Evolutionary conservation across 2,888 invertebrate genomes (phyloP), one percentile per base, ranked within the genome.

Genomic region (Dicranocentrus wangi): DNA sequence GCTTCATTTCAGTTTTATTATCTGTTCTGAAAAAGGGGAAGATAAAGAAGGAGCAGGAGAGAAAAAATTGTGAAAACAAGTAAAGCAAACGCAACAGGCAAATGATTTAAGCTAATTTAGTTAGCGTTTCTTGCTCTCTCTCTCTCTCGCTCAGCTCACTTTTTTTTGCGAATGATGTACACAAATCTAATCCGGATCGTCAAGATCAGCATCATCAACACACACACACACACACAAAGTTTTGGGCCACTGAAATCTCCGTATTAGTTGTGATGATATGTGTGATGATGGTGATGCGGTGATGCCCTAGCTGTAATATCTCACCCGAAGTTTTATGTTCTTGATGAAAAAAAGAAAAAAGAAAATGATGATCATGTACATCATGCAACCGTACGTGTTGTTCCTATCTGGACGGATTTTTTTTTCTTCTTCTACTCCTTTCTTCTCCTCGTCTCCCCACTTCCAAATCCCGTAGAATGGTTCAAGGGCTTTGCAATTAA

Each of bases 401-500:
- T n/a, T n/a, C n/a, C n/a, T n/a, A n/a, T n/a, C n/a, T n/a, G n/a
- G n/a, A n/a, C n/a, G n/a, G n/a, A n/a, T n/a, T n/a, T n/a, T n/a
- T n/a, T n/a, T n/a, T n/a, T n/a, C n/a, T n/a, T n/a, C n/a, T n/a
- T n/a, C n/a, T n/a, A n/a, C n/a, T n/a, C n/a, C n/a, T n/a, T n/a
- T n/a, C n/a, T n/a, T n/a, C n/a, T n/a, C n/a, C 42, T 42, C 53
- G 17, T 55, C 39, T 28, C 28, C 32, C 15, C n/a, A n/a, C n/a
- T n/a, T n/a, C n/a, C n/a, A n/a, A n/a, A n/a, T n/a, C n/a, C n/a
- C n/a, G n/a, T n/a, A n/a, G n/a, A 61, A 66, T 79, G 75, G 76
- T 80, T 80, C 76, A 76, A 80, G 80, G 79, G 79, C 80, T 80
- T 61, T 51, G 80, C 80, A 83, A 80, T 83, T 82, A 83, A 83